Evolutionary conservation across 1,140 invertebrate genomes (phyloP), one percentile per base, ranked within the genome.

Genomic region (Calliopsis andreniformis): DNA sequence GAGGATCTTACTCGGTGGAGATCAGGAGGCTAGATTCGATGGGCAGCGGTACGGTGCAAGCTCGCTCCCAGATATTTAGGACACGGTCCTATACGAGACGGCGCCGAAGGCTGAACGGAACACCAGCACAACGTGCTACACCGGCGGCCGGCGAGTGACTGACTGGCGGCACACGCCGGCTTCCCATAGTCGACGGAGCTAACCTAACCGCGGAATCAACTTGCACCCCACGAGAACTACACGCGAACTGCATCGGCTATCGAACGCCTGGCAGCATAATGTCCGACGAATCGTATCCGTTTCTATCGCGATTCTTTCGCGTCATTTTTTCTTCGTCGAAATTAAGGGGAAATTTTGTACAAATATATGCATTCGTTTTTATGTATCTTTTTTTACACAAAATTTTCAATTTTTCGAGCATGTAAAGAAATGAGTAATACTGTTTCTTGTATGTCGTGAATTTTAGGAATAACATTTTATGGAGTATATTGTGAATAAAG

Each of bases 71-170:
- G 6, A 59, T 59, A 69, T 69, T 49, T 69, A 51, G 45, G 32
- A 23, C 43, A 68, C 64, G 69, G 66, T 68, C 45, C 55, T 76
- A 16, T 25, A 53, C 23, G 39, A 28, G 42, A 47, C 62, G 76
- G 58, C 32, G 45, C 42, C 30, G 8, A 39, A 35, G 32, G 10
- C 16, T 7, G 3, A 3, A 32, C n/a, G 8, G 23, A 63, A 39
- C 20, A 20, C 51, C 43, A 59, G 42, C 56, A 58, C 73, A 43
- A 82, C 79, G 30, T 72, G 53, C 75, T 68, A 20, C 79, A 84
- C 78, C 87, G 83, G 86, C 81, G 83, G 87, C 87, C 89, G 89
- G 89, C 88, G 85, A 88, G 77, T 86, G 82, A 90, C 87, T 88
- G 85, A 79, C 85, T 86, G 67, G 67, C 58, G 75, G 70, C 78